phyloP scores from a whole-genome alignment of 2,797 vertebrate genomes.

The Botia kubotai region DNA sequence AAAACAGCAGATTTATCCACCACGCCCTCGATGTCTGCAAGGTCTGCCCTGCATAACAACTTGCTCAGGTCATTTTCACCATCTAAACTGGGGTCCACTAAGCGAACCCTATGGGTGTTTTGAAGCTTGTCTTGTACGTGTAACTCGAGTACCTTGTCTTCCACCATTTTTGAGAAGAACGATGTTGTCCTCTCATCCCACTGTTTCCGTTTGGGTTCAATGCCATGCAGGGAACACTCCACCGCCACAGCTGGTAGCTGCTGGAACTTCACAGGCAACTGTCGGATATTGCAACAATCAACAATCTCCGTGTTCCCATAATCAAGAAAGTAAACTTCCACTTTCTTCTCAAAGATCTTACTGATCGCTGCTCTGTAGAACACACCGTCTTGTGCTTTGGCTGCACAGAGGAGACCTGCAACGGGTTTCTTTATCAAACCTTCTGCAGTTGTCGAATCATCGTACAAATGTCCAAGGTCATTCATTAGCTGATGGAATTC shows the following conservation, averaged over 20 bases:
- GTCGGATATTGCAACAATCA: slow-evolving; percentile 71
- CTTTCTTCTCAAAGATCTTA: slow-evolving; percentile 70
- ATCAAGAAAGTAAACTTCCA: slow-evolving; percentile 84
- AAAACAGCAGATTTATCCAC: slow-evolving; percentile 24
- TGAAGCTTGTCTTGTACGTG: slow-evolving; percentile 72
- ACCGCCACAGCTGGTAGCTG: slow-evolving; percentile 82
- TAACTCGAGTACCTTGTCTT: slow-evolving; percentile 81
- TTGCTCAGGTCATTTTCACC: slow-evolving; percentile 81
- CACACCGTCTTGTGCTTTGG: slow-evolving; percentile 78
- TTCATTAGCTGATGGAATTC: slow-evolving; percentile 80
- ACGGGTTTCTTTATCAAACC: slow-evolving; percentile 71
- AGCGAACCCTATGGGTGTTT: slow-evolving; percentile 78
- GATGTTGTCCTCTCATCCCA: slow-evolving; percentile 83
- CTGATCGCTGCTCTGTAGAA: slow-evolving; percentile 84
- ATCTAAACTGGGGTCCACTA: slow-evolving; percentile 76
- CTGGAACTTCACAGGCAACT: slow-evolving; percentile 80
- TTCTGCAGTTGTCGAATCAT: slow-evolving; percentile 66
- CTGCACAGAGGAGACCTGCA: slow-evolving; percentile 84
- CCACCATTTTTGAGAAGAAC: slow-evolving; percentile 83
- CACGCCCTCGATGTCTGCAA: slow-evolving; percentile 70
- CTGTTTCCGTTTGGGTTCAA: slow-evolving; percentile 72
- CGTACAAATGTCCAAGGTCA: slow-evolving; percentile 80
- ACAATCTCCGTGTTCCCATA: slow-evolving; percentile 82
- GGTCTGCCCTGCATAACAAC: slow-evolving; percentile 77
- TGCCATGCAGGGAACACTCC: slow-evolving; percentile 82